Evolutionary conservation across 2,888 invertebrate species (phyloP), one percentile per base, ranked within the genome.

Genomic region (Drosophila atroscutellata): DNA sequence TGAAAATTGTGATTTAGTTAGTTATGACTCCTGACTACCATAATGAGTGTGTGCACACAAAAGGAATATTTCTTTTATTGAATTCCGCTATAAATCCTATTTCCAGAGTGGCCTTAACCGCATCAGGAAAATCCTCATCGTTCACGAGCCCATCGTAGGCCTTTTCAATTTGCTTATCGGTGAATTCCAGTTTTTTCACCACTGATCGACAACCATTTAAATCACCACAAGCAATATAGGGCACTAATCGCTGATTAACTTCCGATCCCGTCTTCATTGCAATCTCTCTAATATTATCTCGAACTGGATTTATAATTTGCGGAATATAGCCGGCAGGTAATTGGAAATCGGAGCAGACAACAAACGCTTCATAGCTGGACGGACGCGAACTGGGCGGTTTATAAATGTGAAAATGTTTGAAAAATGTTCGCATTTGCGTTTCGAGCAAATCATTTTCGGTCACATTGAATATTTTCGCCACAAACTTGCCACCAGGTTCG

Each of bases 391-490:
- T 99, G 47, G 97, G 95, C 2, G 99, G 99, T 91, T 99, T 99
- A 3, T 97, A 96, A 39, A 99, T 96, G 15, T 96, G 95, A 0
- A 99, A 99, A 81, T 95, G 94, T 66, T 96, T 95, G 92, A 99
- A 99, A 93, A 99, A 98, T 77, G 97, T 95, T 89, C 96, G 96
- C 77, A 99, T 93, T 91, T 99, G 99, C 0, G 97, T 96, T 90
- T 98, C 98, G 2, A 99, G 94, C 0, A 99, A 94, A 8, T 96
- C 96, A 1, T 98, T 97, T 93, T 99, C 98, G 93, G 97, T 97
- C 0, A 98, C 98, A 78, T 99, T 95, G 91, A 99, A 99, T 91
- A 99, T 99, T 95, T 99, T 99, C 0, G 99, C 99, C 0, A 99
- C 97, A 94, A 99, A 99, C 28, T 96, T 97, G 26, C 99, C 99